phyloP scores from a whole-genome alignment of 2,888 invertebrate species.

The Bugula neritina region DNA sequence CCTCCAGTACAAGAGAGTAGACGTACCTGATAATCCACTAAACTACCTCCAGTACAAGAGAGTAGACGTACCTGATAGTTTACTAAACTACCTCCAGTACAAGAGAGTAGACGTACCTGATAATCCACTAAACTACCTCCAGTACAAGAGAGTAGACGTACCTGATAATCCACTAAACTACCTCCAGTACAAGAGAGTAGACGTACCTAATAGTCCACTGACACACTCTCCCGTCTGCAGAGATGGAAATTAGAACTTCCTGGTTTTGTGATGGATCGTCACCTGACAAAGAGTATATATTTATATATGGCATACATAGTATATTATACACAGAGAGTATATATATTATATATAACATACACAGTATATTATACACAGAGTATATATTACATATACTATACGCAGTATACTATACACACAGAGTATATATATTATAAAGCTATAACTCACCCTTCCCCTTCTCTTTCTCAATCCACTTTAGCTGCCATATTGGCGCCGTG shows the following conservation, averaged over 20 bases:
- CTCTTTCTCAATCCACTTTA: conserved; percentile 53
- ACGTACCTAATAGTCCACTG: conserved; percentile 47
- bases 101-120: too few relatives aligned
- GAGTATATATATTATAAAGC: not conserved
- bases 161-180: too few relatives aligned
- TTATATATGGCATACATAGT: not conserved
- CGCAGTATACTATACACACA: not conserved
- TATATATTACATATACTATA: not conserved
- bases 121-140: too few relatives aligned
- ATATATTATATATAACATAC: not conserved
- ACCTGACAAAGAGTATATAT: not conserved
- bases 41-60: too few relatives aligned
- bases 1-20: too few relatives aligned
- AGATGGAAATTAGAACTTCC: conserved; percentile 50
- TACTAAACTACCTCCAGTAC: too few relatives aligned
- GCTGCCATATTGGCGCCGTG: conserved; percentile 51
- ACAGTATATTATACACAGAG: not conserved
- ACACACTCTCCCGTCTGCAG: conserved; percentile 53
- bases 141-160: too few relatives aligned
- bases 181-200: too few relatives aligned
- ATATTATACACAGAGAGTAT: not conserved
- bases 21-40: too few relatives aligned
- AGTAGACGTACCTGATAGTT: too few relatives aligned
- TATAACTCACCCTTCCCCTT: conserved; percentile 39
- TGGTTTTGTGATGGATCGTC: not conserved